Percentiles rank a stretch among this genome's conserved stretches.
Conservation (phyloP, 2,797 vertebrate genomes). For the Sitta carolinensis region DNA sequence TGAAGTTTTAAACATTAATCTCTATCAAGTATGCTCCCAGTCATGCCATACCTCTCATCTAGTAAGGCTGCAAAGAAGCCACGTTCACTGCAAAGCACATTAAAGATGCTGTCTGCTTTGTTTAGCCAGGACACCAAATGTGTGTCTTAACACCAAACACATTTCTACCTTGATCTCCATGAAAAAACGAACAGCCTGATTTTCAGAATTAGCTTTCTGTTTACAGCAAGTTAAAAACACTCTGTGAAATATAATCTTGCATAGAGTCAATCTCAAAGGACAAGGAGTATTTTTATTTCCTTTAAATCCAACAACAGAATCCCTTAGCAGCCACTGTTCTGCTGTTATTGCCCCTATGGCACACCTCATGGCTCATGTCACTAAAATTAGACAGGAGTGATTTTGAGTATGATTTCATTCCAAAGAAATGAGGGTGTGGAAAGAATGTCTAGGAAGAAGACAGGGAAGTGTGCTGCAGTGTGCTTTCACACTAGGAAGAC, state of each 20-base stretch:
- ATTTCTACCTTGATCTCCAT: not conserved
- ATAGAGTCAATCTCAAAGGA: not conserved
- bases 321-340: not conserved
- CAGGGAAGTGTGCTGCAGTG: not conserved
- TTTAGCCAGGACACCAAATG: not conserved
- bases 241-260: not conserved
- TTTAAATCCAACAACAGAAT: not conserved
- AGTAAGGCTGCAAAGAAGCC: not conserved
- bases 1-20: not conserved
- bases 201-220: not conserved
- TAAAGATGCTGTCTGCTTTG: not conserved
- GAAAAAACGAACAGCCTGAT: not conserved
- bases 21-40: not conserved
- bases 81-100: not conserved
- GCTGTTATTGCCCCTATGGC: not conserved
- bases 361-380: not conserved
- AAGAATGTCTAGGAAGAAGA: not conserved
- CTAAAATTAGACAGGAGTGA: not conserved
- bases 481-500: not conserved
- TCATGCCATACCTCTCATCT: not conserved
- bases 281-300: not conserved
- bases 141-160: not conserved
- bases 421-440: not conserved
- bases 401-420: not conserved
- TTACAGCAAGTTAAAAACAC: not conserved